phyloP scores from a whole-genome alignment of 2,797 vertebrate species.

The Tokudaia tokunoshimensis region DNA sequence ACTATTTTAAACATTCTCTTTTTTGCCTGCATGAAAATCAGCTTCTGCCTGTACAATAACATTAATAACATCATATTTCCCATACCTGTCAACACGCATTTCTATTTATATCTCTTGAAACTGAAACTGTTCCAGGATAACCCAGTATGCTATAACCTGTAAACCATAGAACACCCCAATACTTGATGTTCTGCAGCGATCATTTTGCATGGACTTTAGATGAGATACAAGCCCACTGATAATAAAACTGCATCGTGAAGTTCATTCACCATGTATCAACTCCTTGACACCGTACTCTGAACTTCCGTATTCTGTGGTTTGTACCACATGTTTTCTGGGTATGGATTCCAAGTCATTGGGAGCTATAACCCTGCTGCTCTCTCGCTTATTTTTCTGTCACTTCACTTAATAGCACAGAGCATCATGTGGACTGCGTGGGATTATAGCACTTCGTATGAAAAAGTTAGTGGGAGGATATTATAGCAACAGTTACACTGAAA shows the following conservation, averaged over 20 bases:
- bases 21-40: background rate
- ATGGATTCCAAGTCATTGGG: conserved; percentile 56
- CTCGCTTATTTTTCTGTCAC: conserved; percentile 67
- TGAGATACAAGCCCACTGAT: background rate
- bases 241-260: background rate
- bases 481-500: conserved; percentile 73
- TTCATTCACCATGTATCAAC: background rate
- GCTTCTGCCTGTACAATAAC: background rate
- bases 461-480: conserved; percentile 77
- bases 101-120: background rate
- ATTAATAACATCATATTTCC: background rate
- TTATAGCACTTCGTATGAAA: conserved; percentile 70
- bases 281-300: background rate
- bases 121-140: background rate
- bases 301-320: background rate
- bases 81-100: background rate
- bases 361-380: conserved; percentile 68
- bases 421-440: conserved; percentile 77
- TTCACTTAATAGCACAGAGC: conserved; percentile 72
- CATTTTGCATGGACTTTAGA: background rate
- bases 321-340: conserved; percentile 54
- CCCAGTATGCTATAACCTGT: background rate
- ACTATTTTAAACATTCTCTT: background rate
- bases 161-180: background rate
- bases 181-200: background rate